phyloP scores from a whole-genome alignment of 1,140 invertebrate species.

The Drosophila pseudoananassae region DNA sequence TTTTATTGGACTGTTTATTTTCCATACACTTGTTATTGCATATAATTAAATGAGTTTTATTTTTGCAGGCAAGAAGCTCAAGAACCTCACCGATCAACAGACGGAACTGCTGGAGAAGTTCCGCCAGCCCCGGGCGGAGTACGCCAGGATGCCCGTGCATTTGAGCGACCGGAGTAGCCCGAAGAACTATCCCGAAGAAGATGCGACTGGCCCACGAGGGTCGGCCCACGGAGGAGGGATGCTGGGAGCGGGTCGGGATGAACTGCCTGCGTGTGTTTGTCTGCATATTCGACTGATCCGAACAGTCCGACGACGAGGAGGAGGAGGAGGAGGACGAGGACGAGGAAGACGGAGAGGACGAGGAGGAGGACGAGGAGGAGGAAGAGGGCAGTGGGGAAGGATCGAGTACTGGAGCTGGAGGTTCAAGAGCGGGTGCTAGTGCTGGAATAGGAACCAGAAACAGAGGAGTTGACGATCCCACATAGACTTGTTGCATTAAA shows the following conservation, averaged over 20 bases:
- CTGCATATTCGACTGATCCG: slow-evolving; percentile 83
- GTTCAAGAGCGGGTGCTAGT: background rate
- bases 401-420: background rate
- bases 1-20: background rate
- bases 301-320: slow-evolving; percentile 23
- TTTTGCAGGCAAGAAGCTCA: slow-evolving; percentile 72
- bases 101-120: slow-evolving; percentile 77
- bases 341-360: slow-evolving; percentile 6
- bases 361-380: slow-evolving; percentile 3
- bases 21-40: background rate
- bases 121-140: slow-evolving; percentile 75
- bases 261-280: slow-evolving; percentile 81
- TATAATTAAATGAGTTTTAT: background rate
- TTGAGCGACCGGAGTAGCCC: slow-evolving; percentile 80
- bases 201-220: slow-evolving; percentile 75
- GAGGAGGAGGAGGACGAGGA: slow-evolving; percentile 22
- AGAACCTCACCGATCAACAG: slow-evolving; percentile 81
- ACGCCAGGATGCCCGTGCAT: slow-evolving; percentile 81
- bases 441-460: background rate
- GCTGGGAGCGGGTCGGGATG: slow-evolving; percentile 76
- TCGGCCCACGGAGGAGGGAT: slow-evolving; percentile 65
- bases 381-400: background rate
- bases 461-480: slow-evolving; percentile 42
- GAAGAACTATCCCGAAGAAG: slow-evolving; percentile 82
- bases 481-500: slow-evolving; percentile 79